Base-by-base conservation (phyloP, 2,113 vertebrate species). In the Enhydra lutris region DNA sequence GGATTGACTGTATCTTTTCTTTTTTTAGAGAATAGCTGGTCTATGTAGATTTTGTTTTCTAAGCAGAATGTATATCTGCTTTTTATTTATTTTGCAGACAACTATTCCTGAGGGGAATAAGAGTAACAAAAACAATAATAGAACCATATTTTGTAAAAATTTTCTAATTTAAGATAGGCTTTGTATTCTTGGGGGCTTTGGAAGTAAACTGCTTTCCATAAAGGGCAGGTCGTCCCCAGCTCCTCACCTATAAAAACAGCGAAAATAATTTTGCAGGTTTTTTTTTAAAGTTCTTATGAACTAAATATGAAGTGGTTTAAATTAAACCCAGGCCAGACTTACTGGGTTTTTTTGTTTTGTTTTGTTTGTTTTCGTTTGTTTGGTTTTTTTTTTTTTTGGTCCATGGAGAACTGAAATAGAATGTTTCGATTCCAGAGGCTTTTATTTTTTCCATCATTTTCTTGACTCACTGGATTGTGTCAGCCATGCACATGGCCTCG, bases 231-330 rank as follows among this genome's bases (percentile, higher is more conserved):
- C 2, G 45, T 0, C 45, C 42, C 90, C 13, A 50, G 52, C 21
- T 94, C 36, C 47, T 63, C 0, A 2, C 2, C 57, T 13, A 67
- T 34, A 85, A 89, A 91, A 92, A 61, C 67, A 73, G 67, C 59
- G 57, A 69, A 73, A 94, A 61, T 36, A 81, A 47, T 11, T 73
- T 67, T 90, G 76, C 47, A 87, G 47, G 26, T 52, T 45, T 52
- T 14, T 45, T 63, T 52, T 36, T 26, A 34, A 74, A 65, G 26
- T 42, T 86, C 18, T 94, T 94, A 94, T 93, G 84, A 71, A 80
- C 47, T 36, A 89, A 97, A 97, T 82, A 45, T 55, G 45, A 96
- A 88, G 65, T 81, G n/a, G 24, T 95, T 97, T 89, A 82, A 81
- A 61, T 91, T 97, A 11, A 31, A 93, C 18, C 89, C 71, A 97